These are phyloP conservation scores for Betta splendens DNA, from an alignment of 2,797 vertebrate species.

Conservation along the genomic window DNA sequence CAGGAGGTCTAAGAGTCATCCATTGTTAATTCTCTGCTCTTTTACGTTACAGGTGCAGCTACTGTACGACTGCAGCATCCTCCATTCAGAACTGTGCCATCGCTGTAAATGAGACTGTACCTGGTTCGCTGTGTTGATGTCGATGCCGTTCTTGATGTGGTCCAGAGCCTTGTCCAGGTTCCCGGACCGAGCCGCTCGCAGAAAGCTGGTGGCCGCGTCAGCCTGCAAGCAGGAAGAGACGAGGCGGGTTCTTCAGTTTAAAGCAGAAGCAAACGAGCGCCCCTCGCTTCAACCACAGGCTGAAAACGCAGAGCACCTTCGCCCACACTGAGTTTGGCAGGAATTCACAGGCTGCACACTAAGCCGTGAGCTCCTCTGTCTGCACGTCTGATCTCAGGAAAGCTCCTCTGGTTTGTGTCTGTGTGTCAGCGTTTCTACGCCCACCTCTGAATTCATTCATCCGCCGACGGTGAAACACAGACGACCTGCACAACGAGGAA, in stretches of 20 bases:
- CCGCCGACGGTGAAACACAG: conserved; percentile 40
- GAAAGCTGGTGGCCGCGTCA: conserved; percentile 92
- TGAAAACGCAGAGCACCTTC: conserved; percentile 56
- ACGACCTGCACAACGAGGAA: conserved; percentile 61
- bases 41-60: conserved; percentile 48
- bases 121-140: conserved; percentile 97
- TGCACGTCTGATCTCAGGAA: conserved; percentile 64
- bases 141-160: conserved; percentile 93
- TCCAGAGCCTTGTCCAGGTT: conserved; percentile 98
- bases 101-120: conserved; percentile 73
- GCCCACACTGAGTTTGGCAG: conserved; percentile 67
- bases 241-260: not conserved
- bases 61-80: conserved; percentile 8
- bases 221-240: conserved; percentile 77
- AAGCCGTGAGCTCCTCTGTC: conserved; percentile 52
- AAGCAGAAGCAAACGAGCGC: no score
- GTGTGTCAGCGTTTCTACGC: conserved; percentile 58
- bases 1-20: conserved; percentile 30
- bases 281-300: no score
- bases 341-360: conserved; percentile 38
- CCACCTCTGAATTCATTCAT: conserved; percentile 68
- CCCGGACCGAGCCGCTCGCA: conserved; percentile 94
- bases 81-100: conserved; percentile 8
- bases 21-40: conserved; percentile 59
- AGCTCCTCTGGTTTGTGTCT: conserved; percentile 47